Conservation (phyloP, 2,797 vertebrate species). For the Rousettus madagascariensis region DNA sequence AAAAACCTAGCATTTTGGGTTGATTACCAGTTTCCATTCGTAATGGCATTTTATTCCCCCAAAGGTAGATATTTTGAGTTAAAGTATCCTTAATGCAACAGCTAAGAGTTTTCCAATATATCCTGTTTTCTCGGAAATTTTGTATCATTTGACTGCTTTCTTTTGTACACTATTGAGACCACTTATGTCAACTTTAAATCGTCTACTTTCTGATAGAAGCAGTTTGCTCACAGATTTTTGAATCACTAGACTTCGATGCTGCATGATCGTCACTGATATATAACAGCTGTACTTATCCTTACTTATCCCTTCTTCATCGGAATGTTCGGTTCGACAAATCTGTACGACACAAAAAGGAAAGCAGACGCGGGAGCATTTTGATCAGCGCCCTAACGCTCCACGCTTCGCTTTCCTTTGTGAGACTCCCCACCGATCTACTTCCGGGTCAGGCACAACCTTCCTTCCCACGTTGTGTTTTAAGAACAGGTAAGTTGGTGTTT, state of each 20-base stretch:
- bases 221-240: neutral
- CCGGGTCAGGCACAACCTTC: neutral
- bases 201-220: neutral
- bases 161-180: neutral
- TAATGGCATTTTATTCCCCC: neutral
- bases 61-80: neutral
- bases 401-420: neutral
- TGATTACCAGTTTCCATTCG: neutral
- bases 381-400: neutral
- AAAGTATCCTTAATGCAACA: neutral
- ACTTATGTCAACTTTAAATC: neutral
- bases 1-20: neutral
- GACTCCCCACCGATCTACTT: neutral
- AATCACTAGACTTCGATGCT: neutral
- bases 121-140: neutral
- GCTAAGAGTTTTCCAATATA: neutral
- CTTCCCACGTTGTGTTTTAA: neutral
- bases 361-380: neutral
- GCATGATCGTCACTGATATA: neutral
- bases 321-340: neutral
- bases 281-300: neutral
- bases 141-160: neutral
- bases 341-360: neutral
- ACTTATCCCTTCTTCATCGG: neutral
- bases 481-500: neutral